phyloP scores from a whole-genome alignment of 2,113 vertebrate species.

The Elgaria multicarinata region DNA sequence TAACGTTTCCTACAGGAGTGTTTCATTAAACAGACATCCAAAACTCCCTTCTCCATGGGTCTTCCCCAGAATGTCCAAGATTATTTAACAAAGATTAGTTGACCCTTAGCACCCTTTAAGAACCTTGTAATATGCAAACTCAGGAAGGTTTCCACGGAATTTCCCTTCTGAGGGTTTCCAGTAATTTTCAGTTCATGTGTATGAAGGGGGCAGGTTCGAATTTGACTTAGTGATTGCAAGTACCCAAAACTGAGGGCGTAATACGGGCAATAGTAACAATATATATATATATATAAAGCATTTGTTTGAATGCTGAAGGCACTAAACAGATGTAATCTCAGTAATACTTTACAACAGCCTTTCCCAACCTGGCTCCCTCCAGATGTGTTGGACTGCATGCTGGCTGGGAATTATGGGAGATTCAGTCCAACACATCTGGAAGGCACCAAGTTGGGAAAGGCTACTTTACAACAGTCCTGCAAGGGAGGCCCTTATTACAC shows the following conservation, averaged over 20 bases:
- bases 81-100: neutral
- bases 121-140: neutral
- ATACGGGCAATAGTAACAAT: neutral
- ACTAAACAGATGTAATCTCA: neutral
- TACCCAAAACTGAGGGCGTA: neutral
- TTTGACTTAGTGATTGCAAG: neutral
- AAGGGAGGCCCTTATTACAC: neutral
- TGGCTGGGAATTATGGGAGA: no score
- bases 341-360: neutral
- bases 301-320: neutral
- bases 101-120: neutral
- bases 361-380: no score
- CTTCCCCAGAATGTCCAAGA: neutral
- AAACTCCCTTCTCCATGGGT: neutral
- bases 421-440: no score
- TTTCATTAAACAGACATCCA: neutral
- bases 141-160: neutral
- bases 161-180: neutral
- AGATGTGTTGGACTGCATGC: no score
- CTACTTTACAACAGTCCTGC: neutral
- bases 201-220: neutral
- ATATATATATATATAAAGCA: neutral
- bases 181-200: neutral
- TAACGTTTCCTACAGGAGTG: neutral
- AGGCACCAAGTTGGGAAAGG: no score